phyloP scores from a whole-genome alignment of 2,113 vertebrate genomes.

The Antechinus stuartii region DNA sequence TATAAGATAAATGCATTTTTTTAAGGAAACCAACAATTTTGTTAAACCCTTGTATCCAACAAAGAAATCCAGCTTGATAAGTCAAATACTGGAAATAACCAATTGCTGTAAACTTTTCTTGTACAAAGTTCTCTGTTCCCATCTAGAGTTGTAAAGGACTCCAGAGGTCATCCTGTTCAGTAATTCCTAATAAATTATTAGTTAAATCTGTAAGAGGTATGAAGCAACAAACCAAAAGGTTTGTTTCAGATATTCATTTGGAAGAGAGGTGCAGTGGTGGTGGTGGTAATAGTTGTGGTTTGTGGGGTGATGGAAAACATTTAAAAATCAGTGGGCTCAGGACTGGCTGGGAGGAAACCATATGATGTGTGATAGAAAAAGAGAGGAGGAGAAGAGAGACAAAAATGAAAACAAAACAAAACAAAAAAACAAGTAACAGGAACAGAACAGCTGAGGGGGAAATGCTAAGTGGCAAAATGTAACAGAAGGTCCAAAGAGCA shows the following conservation, averaged over 20 bases:
- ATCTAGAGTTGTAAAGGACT: not conserved
- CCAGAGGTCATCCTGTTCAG: not conserved
- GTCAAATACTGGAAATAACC: not conserved
- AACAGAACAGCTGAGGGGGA: constrained; percentile 7
- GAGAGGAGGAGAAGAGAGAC: not conserved
- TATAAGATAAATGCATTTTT: not conserved
- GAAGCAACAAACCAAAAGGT: not conserved
- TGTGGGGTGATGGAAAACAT: not conserved
- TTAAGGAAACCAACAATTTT: not conserved
- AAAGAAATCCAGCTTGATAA: not conserved
- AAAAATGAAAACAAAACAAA: not conserved
- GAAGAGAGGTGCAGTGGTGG: not conserved
- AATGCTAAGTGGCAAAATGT: rapidly evolving
- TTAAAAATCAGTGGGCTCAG: not conserved
- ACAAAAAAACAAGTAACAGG: not conserved
- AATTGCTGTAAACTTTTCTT: not conserved
- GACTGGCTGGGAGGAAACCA: not conserved
- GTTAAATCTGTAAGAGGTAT: not conserved
- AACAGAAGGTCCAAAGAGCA: not conserved
- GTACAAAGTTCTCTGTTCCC: not conserved
- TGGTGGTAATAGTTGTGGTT: not conserved
- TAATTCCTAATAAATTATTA: not conserved
- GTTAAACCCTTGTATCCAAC: not conserved
- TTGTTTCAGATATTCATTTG: not conserved
- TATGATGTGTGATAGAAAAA: not conserved